A percentile compares a stretch with the other conserved stretches of the same genome.
These are phyloP conservation scores for Temnothorax nylanderi DNA, from an alignment of 1,140 invertebrate genomes.

Conservation along the genomic window DNA sequence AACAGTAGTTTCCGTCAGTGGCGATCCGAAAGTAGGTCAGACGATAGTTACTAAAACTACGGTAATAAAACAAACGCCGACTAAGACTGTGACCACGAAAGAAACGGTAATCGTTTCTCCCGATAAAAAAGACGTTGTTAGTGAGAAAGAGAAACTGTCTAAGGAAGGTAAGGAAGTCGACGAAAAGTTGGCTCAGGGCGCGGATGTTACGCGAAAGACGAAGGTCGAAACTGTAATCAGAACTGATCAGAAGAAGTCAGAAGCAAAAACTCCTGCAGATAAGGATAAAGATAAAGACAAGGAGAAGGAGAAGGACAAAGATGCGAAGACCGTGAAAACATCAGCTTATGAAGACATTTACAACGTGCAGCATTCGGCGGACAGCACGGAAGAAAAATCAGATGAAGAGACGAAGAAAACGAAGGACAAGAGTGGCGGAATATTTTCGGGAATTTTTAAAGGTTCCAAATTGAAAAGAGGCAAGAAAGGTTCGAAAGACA, in stretches of 20 bases:
- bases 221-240: slow-evolving; percentile 34
- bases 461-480: slow-evolving; percentile 80
- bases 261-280: slow-evolving; percentile 12
- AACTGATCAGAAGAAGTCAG: slow-evolving; percentile 44
- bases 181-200: slow-evolving; percentile 62
- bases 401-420: slow-evolving; percentile 79
- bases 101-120: slow-evolving; percentile 57
- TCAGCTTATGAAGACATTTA: slow-evolving; percentile 79
- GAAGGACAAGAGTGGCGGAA: slow-evolving; percentile 80
- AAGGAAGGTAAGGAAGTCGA: slow-evolving; percentile 80
- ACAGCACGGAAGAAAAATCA: slow-evolving; percentile 73
- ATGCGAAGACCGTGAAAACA: slow-evolving; percentile 26
- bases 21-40: slow-evolving; percentile 62
- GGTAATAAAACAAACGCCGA: slow-evolving; percentile 68
- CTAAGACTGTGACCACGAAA: slow-evolving; percentile 63
- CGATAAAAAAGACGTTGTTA: slow-evolving; percentile 62
- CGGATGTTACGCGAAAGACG: neutral
- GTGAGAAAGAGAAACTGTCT: slow-evolving; percentile 76
- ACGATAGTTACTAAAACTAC: slow-evolving; percentile 73
- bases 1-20: slow-evolving; percentile 68
- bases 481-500: slow-evolving; percentile 80
- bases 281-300: slow-evolving; percentile 38
- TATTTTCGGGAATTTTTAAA: slow-evolving; percentile 83
- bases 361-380: slow-evolving; percentile 66
- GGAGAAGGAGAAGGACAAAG: slow-evolving; percentile 31